Evolutionary conservation across 2,113 vertebrate genomes (phyloP), one percentile per base, ranked within the genome.

Genomic region (Pica pica): DNA sequence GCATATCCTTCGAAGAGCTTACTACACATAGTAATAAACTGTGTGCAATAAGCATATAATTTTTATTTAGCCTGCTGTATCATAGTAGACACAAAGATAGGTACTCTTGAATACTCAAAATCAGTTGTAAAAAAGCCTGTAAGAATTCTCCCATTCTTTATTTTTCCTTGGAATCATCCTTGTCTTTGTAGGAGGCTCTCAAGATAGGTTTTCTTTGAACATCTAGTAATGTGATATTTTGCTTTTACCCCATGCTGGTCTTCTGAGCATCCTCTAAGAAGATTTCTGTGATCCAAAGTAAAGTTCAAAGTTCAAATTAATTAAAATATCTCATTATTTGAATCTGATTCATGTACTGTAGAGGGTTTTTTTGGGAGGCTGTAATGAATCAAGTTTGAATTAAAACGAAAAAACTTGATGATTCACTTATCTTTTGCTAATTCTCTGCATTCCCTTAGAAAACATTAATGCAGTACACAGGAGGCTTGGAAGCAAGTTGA

Each of bases 301-400:
- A 83, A 93, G 89, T 95, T 93, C 75, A 53, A 64, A 73, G 78
- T 90, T 95, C 85, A 94, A 83, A 94, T 87, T 93, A 96, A 90
- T 95, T 94, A 95, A 93, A 94, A 88, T 87, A 80, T 44, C 59
- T 96, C 42, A 83, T 95, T 89, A 93, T 87, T 93, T 95, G 80
- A 61, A 73, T 82, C 70, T 73, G 67, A 80, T 93, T 89, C 53
- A 44, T 73, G 46, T 91, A 24, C 28, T 41, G 30, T 64, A 75
- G 65, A 85, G 33, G 31, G 8, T 84, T 60, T 60, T 78, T 91
- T 82, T 64, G 7, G 57, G 69, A 93, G 33, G 15, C n/a, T 93
- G 93, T 79, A 95, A 89, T 89, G 77, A 93, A 71, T 87, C 61
- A 76, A 61, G 20, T 52, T 94, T 11, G 27, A 85, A 90, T 90